These are phyloP conservation scores for Catharus minimus DNA, from an alignment of 2,113 vertebrate species.

Conservation along the genomic window DNA sequence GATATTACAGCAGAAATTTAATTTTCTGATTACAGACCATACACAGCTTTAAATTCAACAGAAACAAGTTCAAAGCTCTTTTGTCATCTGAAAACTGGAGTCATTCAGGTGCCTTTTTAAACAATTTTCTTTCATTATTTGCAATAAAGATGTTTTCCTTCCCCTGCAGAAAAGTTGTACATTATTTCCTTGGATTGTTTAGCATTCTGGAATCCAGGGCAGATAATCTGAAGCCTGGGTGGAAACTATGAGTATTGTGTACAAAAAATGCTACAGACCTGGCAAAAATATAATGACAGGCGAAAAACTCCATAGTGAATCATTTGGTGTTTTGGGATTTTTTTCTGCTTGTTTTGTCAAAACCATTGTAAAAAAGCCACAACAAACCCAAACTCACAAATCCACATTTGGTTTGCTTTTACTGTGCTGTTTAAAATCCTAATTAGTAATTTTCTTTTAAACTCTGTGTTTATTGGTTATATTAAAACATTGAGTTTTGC, in stretches of 20 bases:
- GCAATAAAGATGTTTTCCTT: neutral
- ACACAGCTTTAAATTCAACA: neutral
- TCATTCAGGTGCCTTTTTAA: neutral
- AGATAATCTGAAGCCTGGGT: neutral
- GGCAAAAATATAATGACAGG: neutral
- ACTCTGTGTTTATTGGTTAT: neutral
- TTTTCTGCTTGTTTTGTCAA: neutral
- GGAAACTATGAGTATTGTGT: neutral
- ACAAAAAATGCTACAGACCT: neutral
- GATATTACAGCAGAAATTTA: neutral
- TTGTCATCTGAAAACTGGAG: neutral
- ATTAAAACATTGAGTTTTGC: neutral
- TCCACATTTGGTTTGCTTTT: neutral
- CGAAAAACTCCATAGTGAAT: rapidly evolving
- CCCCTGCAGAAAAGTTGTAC: neutral
- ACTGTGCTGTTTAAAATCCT: neutral
- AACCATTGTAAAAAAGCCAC: neutral
- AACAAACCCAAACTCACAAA: neutral
- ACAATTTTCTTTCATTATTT: neutral
- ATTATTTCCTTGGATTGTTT: neutral
- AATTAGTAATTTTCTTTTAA: neutral
- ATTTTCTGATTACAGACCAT: neutral
- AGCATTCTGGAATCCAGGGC: neutral
- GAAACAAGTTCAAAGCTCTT: neutral
- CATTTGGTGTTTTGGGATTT: rapidly evolving